Base-by-base conservation (phyloP, 1,140 invertebrate species). In the Grapholita molesta region DNA sequence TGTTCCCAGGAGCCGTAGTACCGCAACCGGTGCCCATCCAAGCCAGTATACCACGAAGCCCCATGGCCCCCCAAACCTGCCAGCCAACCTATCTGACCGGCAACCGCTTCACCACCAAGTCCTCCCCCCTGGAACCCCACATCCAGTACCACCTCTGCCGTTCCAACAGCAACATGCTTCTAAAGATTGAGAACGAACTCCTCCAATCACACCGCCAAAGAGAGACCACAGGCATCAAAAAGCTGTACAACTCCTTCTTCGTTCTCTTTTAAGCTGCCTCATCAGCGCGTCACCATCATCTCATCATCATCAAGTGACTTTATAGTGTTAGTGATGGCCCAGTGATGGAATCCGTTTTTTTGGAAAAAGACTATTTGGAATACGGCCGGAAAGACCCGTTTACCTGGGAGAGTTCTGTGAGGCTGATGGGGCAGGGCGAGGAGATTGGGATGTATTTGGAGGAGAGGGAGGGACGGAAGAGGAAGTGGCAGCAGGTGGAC, bases 241-340 rank as follows among this genome's bases (percentile, higher is more conserved):
- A 96, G 92, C 90, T 96, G 85, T 96, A 96, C 90, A 96, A 96
- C 90, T 96, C 95, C 65, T 96, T 96, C 92, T 96, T 96, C 86
- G 96, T 96, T 66, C 94, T 96, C 91, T 96, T 96, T 92, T 96
- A 96, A 2, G 73, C 65, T 70, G 2, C 28, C 38, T 68, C 73
- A 75, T 80, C 71, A 70, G 71, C 67, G 84, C 80, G 83, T 85
- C 73, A 70, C 64, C 65, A 38, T 79, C 84, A 87, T 83, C 67
- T 75, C 69, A 79, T 84, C 84, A 86, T 86, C 78, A 48, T 48
- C 42, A 66, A 86, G 77, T 83, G 82, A 85, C 84, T 80, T 75
- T 75, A 76, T 76, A 73, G 80, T 83, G 76, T 70, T 70, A 74
- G 84, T 70, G 66, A 85, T 87, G 88, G 81, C 81, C 77, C 76